A percentile compares a stretch with the other conserved stretches of the same genome.
Evolutionary conservation across 2,113 vertebrate species (phyloP).

Genomic region (Apistogramma diplotaenia): DNA sequence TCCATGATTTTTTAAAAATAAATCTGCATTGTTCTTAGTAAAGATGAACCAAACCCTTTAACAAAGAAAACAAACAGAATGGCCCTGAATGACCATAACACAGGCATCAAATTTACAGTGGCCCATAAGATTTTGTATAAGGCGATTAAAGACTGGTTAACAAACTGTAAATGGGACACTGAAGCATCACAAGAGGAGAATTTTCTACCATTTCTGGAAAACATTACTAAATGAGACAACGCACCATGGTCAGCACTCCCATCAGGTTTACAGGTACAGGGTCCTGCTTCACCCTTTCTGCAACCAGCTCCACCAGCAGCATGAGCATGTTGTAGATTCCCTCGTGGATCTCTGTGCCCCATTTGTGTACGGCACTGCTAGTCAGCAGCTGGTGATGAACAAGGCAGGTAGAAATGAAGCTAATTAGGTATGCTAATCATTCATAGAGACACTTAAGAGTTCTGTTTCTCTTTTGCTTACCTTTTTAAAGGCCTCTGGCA

Average conservation of each 20-base stretch:
- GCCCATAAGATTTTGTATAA: neutral
- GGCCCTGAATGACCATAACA: neutral
- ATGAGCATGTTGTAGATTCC: slow-evolving; percentile 99
- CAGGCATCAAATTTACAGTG: neutral
- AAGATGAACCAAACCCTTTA: neutral
- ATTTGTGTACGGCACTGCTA: slow-evolving; percentile 97
- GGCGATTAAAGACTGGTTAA: neutral
- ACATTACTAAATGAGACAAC: neutral
- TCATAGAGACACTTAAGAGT: neutral
- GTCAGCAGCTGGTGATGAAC: slow-evolving; percentile 84
- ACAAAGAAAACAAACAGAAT: neutral
- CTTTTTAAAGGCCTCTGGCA: slow-evolving; percentile 99
- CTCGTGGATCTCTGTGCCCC: slow-evolving; percentile 98
- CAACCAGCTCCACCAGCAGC: slow-evolving; percentile 94
- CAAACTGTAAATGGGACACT: neutral
- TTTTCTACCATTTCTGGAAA: neutral
- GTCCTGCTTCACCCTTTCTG: slow-evolving; percentile 95
- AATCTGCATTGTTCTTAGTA: neutral
- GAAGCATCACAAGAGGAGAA: neutral
- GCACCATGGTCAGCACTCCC: slow-evolving; percentile 93
- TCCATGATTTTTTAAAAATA: neutral
- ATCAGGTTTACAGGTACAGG: slow-evolving; percentile 91
- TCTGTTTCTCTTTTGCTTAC: slow-evolving; percentile 64
- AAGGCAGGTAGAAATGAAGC: neutral
- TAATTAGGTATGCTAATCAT: neutral